Evolutionary conservation across 2,797 vertebrate genomes (phyloP), one percentile per base, ranked within the genome.

Genomic region (Calcarius lapponicus): DNA sequence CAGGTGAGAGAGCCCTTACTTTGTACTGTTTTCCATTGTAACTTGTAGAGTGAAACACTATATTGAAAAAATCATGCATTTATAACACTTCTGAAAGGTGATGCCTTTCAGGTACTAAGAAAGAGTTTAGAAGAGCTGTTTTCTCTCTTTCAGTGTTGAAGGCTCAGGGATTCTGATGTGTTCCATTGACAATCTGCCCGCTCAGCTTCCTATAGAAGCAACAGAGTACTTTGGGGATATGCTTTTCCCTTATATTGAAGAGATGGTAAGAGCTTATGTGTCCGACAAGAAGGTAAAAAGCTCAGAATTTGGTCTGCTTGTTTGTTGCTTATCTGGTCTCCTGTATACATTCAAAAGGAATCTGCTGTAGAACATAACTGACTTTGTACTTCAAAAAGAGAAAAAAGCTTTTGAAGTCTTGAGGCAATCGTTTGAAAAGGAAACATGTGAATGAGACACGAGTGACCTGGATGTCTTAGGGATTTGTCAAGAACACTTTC

Each of bases 161-260:
- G 99, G 99, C 66, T 98, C 97, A 4, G 99, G 99, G 38, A 99
- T 99, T 97, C 98, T 99, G 90, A 99, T 99, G 99, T 99, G 99
- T 97, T 99, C 99, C 93, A 99, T 99, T 71, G 99, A 99, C 96
- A 99, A 99, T 97, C 97, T 99, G 61, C 99, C 99, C 0, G 99
- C 99, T 69, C 99, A 99, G 97, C 99, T 99, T 56, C 99, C 99
- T 24, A 98, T 99, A 61, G 99, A 99, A 96, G 98, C 99, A 80
- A 99, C 99, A 0, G 99, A 99, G 91, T 99, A 98, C 95, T 99
- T 99, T 88, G 99, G 99, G 38, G 99, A 99, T 95, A 97, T 98
- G 78, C 98, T 99, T 91, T 99, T 99, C 92, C 99, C 99, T 5
- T 99, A 99, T 92, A 98, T 99, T 82, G 99, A 99, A 98, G 99